A percentile compares a stretch with the other conserved stretches of the same genome.
Evolutionary conservation across 2,797 vertebrate species (phyloP).

Genomic region (Trachops cirrhosus): DNA sequence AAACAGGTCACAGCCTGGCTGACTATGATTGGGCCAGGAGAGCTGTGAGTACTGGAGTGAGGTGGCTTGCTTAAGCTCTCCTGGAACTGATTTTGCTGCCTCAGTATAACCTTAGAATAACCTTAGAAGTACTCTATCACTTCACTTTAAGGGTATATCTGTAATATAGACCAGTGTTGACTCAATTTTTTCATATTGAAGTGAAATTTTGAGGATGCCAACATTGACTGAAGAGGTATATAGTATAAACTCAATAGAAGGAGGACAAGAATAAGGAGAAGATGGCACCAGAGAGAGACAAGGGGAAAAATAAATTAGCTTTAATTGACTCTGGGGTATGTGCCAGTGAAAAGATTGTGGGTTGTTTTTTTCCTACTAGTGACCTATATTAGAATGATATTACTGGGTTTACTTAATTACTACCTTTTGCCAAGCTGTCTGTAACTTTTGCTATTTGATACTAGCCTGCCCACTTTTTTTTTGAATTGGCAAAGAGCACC

Average conservation of each 20-base stretch:
- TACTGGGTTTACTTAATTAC: neutral
- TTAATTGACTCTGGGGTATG: conserved; percentile 2
- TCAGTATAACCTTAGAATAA: conserved; percentile 29
- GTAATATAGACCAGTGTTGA: neutral
- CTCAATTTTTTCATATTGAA: neutral
- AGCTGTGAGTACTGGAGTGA: neutral
- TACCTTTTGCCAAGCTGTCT: conserved; percentile 2
- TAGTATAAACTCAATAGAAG: neutral
- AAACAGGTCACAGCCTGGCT: neutral
- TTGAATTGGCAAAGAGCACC: neutral
- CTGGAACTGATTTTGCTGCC: neutral
- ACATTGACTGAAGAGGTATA: neutral
- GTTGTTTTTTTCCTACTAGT: neutral
- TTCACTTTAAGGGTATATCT: neutral
- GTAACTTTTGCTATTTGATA: neutral
- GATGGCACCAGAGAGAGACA: neutral
- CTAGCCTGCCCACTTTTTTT: neutral
- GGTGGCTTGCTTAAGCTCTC: neutral
- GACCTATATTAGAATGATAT: neutral
- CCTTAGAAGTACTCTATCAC: neutral
- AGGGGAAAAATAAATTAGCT: neutral
- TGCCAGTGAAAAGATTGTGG: neutral
- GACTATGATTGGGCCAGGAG: neutral
- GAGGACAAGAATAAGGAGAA: neutral
- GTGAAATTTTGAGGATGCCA: conserved; percentile 35